Evolutionary conservation across 2,797 vertebrate genomes (phyloP), one percentile per base, ranked within the genome.

Genomic region (Syndactyla subalaris): DNA sequence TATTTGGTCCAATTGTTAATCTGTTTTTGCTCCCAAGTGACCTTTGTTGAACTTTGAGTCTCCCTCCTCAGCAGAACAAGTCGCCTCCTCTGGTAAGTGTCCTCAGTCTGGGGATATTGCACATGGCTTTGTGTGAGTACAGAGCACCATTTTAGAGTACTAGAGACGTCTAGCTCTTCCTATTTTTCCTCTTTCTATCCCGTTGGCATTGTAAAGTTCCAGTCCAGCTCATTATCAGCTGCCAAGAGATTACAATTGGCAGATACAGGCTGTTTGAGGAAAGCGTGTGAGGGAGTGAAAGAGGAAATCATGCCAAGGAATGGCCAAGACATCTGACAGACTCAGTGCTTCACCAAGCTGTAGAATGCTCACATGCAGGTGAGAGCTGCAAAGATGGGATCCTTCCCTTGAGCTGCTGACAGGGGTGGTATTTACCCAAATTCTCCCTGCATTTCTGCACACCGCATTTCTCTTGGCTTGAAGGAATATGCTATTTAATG

Each of bases 361-460:
- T 34, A 72, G 55, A 74, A 27, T 0, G 1, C 54, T 63, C 34
- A 46, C 0, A 1, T 55, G 41, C 0, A 2, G 18, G 16, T 83
- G 68, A 45, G 32, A 36, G 8, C 14, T 39, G 45, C 46, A 83
- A 78, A 79, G 59, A 11, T 0, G 0, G 39, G 36, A 21, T 39
- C 26, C 36, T 73, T 48, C 24, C 45, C 30, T 65, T 12, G 23
- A 59, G 48, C 20, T 4, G 1, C 39, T 39, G 30, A 45, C 10
- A 58, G 26, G 0, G 1, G 3, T 48, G 73, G 24, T 14, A 21
- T 9, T 41, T 52, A 38, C 29, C 11, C 19, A 62, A 34, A 51
- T 3, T 16, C n/a, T 55, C 39, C n/a, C 32, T 39, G 14, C 29
- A 8, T 62, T 91, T 79, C 74, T 82, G 22, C 45, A 26, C 4